Evolutionary conservation across 2,888 invertebrate species (phyloP).

Genomic region (Leptarthrus brevirostris): DNA sequence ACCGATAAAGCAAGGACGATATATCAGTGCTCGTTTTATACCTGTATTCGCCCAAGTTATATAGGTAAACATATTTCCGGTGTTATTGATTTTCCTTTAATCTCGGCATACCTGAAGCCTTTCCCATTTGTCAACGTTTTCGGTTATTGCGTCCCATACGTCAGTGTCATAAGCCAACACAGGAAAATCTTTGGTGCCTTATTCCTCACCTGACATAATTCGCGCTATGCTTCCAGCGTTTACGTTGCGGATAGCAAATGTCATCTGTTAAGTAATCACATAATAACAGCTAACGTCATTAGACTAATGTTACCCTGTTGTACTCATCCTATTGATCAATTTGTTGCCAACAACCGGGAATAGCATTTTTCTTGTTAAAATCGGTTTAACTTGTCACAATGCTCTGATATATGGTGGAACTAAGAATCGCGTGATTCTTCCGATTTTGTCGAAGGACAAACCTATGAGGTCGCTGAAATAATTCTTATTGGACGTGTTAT

Average conservation of each 20-base stretch:
- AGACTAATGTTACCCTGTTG: not conserved
- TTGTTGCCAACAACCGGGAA: not conserved
- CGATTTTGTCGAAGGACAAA: not conserved
- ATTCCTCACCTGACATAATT: not conserved
- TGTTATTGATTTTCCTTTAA: constrained; percentile 22
- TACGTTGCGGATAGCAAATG: too few species aligned
- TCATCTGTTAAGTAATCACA: not conserved
- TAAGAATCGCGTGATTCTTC: not conserved
- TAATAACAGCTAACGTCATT: not conserved
- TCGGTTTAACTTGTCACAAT: not conserved
- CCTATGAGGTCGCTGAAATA: too few species aligned
- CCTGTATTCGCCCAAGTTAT: not conserved
- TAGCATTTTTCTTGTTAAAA: not conserved
- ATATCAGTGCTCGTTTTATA: constrained; percentile 9
- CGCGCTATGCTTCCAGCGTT: not conserved
- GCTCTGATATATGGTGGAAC: not conserved
- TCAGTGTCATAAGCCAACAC: constrained; percentile 4
- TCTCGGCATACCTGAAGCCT: constrained; percentile 20
- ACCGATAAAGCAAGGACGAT: not conserved
- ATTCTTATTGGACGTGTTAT: too few species aligned
- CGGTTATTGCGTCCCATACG: constrained; percentile 22
- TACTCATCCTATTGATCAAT: constrained; percentile 9
- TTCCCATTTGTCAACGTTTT: constrained; percentile 13
- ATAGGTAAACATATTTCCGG: not conserved
- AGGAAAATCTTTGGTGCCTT: too few species aligned